These are phyloP conservation scores for Danio aesculapii DNA, from an alignment of 2,797 vertebrate species.

Conservation along the genomic window DNA sequence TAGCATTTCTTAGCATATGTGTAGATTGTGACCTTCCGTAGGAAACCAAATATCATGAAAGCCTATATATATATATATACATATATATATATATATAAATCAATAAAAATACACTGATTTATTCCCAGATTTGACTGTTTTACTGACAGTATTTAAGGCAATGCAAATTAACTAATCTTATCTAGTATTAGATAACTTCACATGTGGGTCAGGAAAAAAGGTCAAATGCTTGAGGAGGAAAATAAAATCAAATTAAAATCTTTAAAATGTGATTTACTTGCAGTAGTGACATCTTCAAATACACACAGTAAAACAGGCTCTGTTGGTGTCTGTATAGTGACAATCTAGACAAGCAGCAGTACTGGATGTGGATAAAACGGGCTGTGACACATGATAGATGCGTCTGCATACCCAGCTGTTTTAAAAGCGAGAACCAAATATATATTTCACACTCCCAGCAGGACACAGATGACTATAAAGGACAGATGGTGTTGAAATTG, in stretches of 20 bases:
- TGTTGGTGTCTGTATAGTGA: background rate
- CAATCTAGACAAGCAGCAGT: background rate
- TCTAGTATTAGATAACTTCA: constrained; percentile 10
- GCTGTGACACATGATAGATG: background rate
- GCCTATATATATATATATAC: no score
- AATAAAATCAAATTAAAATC: background rate
- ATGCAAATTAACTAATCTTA: background rate
- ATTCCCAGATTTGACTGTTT: background rate
- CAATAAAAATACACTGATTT: no score
- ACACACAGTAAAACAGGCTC: background rate
- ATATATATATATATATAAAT: no score
- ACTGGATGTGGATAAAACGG: background rate
- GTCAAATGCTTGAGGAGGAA: background rate
- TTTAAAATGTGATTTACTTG: background rate
- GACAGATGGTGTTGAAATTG: constrained; percentile 6
- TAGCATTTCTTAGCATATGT: no score
- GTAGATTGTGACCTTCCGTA: no score
- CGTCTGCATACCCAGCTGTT: constrained; percentile 13
- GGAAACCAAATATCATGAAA: no score
- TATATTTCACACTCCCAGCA: background rate
- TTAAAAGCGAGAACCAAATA: constrained; percentile 14
- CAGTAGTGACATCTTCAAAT: background rate
- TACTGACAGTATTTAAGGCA: background rate
- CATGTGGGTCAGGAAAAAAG: background rate
- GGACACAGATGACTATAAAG: constrained; percentile 4